Evolutionary conservation across 2,888 invertebrate species (phyloP).

Genomic region (Seira ritae): DNA sequence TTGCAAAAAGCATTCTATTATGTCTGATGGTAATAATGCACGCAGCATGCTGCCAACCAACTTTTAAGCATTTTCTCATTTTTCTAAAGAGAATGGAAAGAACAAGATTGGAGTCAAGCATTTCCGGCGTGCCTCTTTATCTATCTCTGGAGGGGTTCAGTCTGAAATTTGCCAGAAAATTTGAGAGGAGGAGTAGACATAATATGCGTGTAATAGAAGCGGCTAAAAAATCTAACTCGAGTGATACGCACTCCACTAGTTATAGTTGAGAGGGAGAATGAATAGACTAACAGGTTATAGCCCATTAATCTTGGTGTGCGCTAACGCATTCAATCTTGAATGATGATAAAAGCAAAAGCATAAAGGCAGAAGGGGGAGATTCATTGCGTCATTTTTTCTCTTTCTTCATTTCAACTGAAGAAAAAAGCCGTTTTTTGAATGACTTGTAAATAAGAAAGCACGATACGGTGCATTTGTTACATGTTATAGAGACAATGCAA

Average conservation of each 20-base stretch:
- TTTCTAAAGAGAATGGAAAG: no score
- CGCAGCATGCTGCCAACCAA: neutral
- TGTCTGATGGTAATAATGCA: slow-evolving; percentile 23
- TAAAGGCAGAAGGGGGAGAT: slow-evolving; percentile 37
- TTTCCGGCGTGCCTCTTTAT: slow-evolving; percentile 58
- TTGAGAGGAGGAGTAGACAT: slow-evolving; percentile 42
- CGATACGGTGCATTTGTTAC: no score
- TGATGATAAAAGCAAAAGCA: slow-evolving; percentile 59
- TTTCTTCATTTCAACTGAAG: slow-evolving; percentile 29
- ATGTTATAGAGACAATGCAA: no score
- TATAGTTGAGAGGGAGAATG: neutral
- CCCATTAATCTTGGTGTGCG: slow-evolving; percentile 68
- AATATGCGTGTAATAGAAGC: neutral
- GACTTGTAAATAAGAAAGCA: slow-evolving; percentile 40
- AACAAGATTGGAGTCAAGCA: slow-evolving; percentile 48
- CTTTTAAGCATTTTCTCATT: slow-evolving; percentile 4
- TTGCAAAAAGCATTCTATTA: no score
- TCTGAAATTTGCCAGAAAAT: slow-evolving; percentile 57
- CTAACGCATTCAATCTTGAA: slow-evolving; percentile 58
- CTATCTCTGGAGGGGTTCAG: slow-evolving; percentile 51
- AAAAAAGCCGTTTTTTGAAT: no score
- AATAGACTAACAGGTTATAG: slow-evolving; percentile 57
- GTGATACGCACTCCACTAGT: no score
- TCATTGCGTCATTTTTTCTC: slow-evolving; percentile 40
- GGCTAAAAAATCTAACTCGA: no score